Conservation (phyloP, 2,113 vertebrate species). For the Calypte anna region DNA sequence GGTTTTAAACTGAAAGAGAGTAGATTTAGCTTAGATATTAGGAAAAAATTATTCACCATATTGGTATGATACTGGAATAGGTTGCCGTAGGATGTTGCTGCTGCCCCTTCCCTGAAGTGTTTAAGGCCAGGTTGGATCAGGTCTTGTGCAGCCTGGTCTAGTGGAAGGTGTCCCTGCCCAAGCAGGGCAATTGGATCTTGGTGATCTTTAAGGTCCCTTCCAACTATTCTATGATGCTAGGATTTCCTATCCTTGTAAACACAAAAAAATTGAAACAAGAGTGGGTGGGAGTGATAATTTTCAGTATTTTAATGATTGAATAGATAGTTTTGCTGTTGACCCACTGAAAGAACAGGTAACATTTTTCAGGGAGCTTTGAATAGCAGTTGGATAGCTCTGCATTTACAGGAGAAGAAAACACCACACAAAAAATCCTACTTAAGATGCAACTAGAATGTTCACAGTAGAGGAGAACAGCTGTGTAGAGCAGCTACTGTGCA, state of each 20-base stretch:
- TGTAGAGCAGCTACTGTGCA: slow-evolving; percentile 13
- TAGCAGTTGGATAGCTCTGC: not conserved
- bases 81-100: too few species aligned
- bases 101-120: too few species aligned
- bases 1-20: too few species aligned
- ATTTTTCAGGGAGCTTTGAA: not conserved
- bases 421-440: not conserved
- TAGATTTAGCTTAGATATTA: too few species aligned
- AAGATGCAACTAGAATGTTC: not conserved
- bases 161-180: too few species aligned
- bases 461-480: slow-evolving; percentile 2
- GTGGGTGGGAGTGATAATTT: not conserved
- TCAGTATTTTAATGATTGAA: not conserved
- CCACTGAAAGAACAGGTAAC: not conserved
- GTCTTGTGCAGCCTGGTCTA: too few species aligned
- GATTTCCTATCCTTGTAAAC: not conserved
- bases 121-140: too few species aligned
- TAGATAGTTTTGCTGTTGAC: not conserved
- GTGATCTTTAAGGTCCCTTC: too few species aligned
- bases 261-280: not conserved
- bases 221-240: too few species aligned
- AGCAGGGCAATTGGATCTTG: too few species aligned
- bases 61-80: too few species aligned
- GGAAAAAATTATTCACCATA: too few species aligned
- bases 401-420: not conserved